Base-by-base conservation (phyloP, 2,888 invertebrate genomes). In the Monochamus alternatus region DNA sequence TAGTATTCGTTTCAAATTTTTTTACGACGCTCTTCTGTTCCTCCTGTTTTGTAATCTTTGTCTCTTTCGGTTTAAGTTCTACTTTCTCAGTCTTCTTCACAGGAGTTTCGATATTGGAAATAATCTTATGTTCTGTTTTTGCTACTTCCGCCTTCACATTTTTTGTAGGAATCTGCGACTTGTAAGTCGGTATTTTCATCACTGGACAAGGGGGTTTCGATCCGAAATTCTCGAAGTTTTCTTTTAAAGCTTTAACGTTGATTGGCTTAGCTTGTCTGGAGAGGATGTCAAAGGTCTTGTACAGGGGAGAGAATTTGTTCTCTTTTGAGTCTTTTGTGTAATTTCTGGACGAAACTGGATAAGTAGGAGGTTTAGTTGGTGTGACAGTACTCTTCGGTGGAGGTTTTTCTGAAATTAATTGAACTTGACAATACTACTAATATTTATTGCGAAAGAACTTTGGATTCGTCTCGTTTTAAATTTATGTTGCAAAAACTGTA, bases 191-290 rank as follows among this genome's bases (percentile, higher is more conserved):
- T 68, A 76, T 75, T 68, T 78, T 79, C 75, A 78, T 78, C 31
- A 82, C 81, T 32, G 78, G 51, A 5, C 78, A 72, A 4, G 81
- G 79, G 7, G 82, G 79, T 65, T 74, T 68, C 3, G 78, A 75
- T 8, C 80, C 81, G 52, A 83, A 79, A 74, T 86, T 87, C 82
- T 93, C 93, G 81, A 93, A 90, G 60, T 91, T 92, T 80, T 91
- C 91, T 75, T 91, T 89, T 81, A 93, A 90, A 81, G 92, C 92
- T 71, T 90, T 92, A 1, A 92, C 92, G 73, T 87, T 87, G 8
- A 87, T 82, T 9, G 87, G 82, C 80, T 86, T 84, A 52, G 80
- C 73, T 64, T 79, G 78, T 71, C 76, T 70, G 51, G 68, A 65
- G 52, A 69, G 31, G 5, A 76, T 59, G 32, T 72, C 67, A 58